Conservation (phyloP, 1,140 invertebrate genomes). For the Batillaria attramentaria region DNA sequence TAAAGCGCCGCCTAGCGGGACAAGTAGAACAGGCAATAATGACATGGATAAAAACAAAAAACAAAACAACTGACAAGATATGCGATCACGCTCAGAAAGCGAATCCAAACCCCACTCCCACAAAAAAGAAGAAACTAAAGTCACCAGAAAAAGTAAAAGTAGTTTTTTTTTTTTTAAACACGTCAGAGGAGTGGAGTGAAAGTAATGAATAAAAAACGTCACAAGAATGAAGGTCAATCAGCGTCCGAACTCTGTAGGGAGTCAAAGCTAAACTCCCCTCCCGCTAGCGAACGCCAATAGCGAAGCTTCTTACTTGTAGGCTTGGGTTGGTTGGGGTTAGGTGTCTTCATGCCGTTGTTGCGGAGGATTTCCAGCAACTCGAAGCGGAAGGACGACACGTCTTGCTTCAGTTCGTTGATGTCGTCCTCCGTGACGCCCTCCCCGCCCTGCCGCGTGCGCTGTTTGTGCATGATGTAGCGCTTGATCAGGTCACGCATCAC, state of each 20-base stretch:
- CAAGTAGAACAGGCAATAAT: no score
- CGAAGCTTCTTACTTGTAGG: constrained; percentile 67
- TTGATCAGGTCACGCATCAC: constrained; percentile 97
- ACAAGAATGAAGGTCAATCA: no score
- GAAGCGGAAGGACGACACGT: constrained; percentile 79
- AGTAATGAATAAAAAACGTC: background rate
- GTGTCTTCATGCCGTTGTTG: constrained; percentile 72
- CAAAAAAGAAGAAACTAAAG: no score
- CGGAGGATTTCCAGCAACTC: constrained; percentile 94
- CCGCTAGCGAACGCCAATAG: constrained; percentile 62
- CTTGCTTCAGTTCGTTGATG: constrained; percentile 99
- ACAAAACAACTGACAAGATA: no score
- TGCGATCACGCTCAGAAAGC: no score
- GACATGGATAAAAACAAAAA: no score
- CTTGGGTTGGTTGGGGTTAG: constrained; percentile 64
- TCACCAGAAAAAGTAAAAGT: no score
- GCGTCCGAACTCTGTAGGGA: constrained; percentile 33
- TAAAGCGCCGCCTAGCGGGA: no score
- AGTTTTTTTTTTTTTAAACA: no score
- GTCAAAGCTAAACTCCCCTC: constrained; percentile 44
- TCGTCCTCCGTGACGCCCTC: constrained; percentile 98
- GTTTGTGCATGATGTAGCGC: constrained; percentile 93
- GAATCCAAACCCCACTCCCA: no score
- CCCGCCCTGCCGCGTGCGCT: constrained; percentile 81
- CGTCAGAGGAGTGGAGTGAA: background rate